These are phyloP conservation scores for Hemithea aestivaria DNA, from an alignment of 2,888 invertebrate genomes.

Conservation along the genomic window DNA sequence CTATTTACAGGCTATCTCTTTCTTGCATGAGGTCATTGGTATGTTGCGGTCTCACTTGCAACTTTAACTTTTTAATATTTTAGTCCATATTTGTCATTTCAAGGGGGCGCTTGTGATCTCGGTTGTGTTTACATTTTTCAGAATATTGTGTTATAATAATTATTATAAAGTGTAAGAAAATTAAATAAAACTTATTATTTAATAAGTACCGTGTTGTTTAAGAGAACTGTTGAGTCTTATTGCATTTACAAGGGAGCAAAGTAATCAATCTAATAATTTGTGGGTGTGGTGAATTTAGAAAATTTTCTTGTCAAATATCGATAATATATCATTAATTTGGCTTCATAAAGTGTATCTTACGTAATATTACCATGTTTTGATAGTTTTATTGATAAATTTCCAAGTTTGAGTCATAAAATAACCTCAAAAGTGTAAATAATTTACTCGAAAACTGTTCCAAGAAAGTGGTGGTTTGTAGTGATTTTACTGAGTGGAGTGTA, in stretches of 20 bases:
- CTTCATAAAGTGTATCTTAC: conserved; percentile 31
- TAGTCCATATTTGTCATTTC: conserved; percentile 64
- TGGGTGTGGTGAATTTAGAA: conserved; percentile 67
- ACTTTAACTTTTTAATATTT: conserved; percentile 33
- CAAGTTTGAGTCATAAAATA: conserved; percentile 21
- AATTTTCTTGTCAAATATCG: conserved; percentile 42
- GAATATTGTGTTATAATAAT: conserved; percentile 26
- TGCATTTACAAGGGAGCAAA: conserved; percentile 13
- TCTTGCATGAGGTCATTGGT: conserved; percentile 29
- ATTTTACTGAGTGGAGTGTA: conserved; percentile 35
- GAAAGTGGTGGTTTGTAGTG: too few species aligned
- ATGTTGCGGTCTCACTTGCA: conserved; percentile 38
- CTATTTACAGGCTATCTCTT: conserved; percentile 40
- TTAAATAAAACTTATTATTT: too few species aligned
- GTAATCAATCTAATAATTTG: conserved; percentile 43
- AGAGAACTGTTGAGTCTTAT: too few species aligned
- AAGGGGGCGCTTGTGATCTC: conserved; percentile 44
- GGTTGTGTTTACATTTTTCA: conserved; percentile 22
- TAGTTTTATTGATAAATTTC: conserved; percentile 12
- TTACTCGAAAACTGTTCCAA: too few species aligned
- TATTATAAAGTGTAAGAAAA: conserved; percentile 39
- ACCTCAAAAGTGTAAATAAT: conserved; percentile 24
- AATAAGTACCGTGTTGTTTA: too few species aligned
- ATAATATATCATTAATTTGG: conserved; percentile 50
- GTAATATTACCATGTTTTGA: conserved; percentile 27